Base-by-base conservation (phyloP, 2,888 invertebrate species). In the Drosophila sordidula region DNA sequence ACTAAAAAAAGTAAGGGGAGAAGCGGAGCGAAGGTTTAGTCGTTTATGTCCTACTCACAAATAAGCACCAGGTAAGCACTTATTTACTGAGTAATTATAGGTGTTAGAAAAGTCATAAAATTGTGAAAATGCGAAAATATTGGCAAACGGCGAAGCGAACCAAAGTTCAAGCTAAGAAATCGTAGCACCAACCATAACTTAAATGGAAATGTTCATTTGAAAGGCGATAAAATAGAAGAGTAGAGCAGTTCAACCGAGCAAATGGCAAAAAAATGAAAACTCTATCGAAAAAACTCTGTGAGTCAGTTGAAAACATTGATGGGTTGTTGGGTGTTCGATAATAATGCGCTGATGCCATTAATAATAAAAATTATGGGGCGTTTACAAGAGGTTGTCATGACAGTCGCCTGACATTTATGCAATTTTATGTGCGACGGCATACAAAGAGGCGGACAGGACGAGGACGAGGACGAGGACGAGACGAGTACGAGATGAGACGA, bases 301-400 rank as follows among this genome's bases (percentile, higher is more conserved):
- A 47, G 46, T 41, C 22, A 36, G 34, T 32, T 45, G 32, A 14
- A 44, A 41, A 49, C 42, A 72, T 68, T 72, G 68, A 71, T 63
- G 72, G 41, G 38, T 39, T 18, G 32, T 47, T 63, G 67, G 70
- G 44, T 67, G 70, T 55, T 74, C 66, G 38, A 71, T 80, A 65
- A 77, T 85, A 75, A 75, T 67, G 70, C 69, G 59, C 39, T 59
- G 70, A 70, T 66, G 76, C 64, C 79, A 86, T 87, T 86, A 86
- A 86, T 87, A 87, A 85, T 72, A 67, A 76, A 87, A 85, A 86
- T 86, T 85, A 86, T 86, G 85, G 81, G 87, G 86, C 86, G 87
- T 86, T 83, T 76, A 87, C 83, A 86, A 85, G 86, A 85, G 87
- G 81, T 80, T 86, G 87, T 86, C 87, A 75, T 86, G 87, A 86